Percentiles rank a stretch among this genome's conserved stretches.
Conservation (phyloP, 2,888 invertebrate species). For the Caradrina kadenii region DNA sequence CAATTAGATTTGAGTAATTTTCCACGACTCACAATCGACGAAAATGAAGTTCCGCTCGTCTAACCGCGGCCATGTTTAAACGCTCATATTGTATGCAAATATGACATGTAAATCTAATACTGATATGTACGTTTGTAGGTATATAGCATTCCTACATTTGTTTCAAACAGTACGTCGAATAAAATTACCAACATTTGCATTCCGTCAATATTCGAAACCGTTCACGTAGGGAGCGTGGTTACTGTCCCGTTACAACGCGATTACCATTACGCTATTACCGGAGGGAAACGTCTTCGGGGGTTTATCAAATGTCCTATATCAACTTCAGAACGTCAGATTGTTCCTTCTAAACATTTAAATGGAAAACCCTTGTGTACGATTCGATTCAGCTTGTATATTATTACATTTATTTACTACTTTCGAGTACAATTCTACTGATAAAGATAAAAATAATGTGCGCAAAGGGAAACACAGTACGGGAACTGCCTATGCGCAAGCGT, state of each 20-base stretch:
- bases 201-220: slow-evolving; percentile 75
- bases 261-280: slow-evolving; percentile 73
- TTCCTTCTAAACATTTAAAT: slow-evolving; percentile 54
- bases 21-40: slow-evolving; percentile 15
- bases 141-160: slow-evolving; percentile 53
- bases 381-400: slow-evolving; percentile 33
- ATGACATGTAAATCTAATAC: slow-evolving; percentile 23
- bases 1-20: slow-evolving; percentile 26
- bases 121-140: slow-evolving; percentile 23
- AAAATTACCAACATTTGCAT: slow-evolving; percentile 80
- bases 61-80: slow-evolving; percentile 14
- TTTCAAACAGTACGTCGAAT: slow-evolving; percentile 58
- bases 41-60: slow-evolving; percentile 14
- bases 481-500: slow-evolving; percentile 63
- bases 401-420: slow-evolving; percentile 43
- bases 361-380: slow-evolving; percentile 34
- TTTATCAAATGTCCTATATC: slow-evolving; percentile 69
- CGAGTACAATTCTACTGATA: slow-evolving; percentile 24
- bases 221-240: slow-evolving; percentile 68
- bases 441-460: slow-evolving; percentile 26
- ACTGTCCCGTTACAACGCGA: slow-evolving; percentile 75
- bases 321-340: slow-evolving; percentile 59
- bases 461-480: slow-evolving; percentile 41
- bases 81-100: slow-evolving; percentile 44
- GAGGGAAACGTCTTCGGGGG: slow-evolving; percentile 66